Base-by-base conservation (phyloP, 2,888 invertebrate species). In the Clostera curtula region DNA sequence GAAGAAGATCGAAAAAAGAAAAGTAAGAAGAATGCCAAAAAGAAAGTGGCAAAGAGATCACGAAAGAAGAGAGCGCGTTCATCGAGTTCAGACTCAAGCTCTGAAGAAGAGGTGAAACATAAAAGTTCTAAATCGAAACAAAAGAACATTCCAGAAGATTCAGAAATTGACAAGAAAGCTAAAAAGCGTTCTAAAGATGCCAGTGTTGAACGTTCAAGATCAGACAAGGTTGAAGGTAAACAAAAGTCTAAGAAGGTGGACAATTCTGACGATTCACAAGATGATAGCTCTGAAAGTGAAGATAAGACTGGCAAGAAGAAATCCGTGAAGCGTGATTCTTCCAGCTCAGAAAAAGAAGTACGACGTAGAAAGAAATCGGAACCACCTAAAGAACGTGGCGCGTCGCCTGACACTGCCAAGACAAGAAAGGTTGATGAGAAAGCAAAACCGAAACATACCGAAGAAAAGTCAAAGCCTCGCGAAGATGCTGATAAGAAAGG, bases 401-500 rank as follows among this genome's bases (percentile, higher is more conserved):
- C 50, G 42, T 86, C 67, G 34, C 73, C 68, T 42, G 85, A 73
- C 52, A 68, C 34, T 42, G 52, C 39, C 44, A 86, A 73, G 65
- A 62, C 52, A 10, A 57, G 49, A 55, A 70, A 75, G 31, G 50
- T 43, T 5, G 79, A 80, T 11, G 86, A 87, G 7, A 77, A 71
- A 45, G 39, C 64, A 1, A 87, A 86, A 62, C 43, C 72, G 5
- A 88, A 86, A 47, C 72, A 86, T 19, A 73, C 79, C 5, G 76
- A 89, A 35, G 85, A 88, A 56, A 76, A 86, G 72, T 31, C 60
- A 2, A 87, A 88, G 29, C 83, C 87, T 29, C 85, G 87, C 1
- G 89, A 89, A 9, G 88, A 89, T 1, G 75, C 75, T 11, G 87
- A 87, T 11, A 88, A 88, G 49, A 87, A 87, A 49, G 79, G 79